Evolutionary conservation across 2,888 invertebrate species (phyloP).

Genomic region (Nephrotoma appendiculata): DNA sequence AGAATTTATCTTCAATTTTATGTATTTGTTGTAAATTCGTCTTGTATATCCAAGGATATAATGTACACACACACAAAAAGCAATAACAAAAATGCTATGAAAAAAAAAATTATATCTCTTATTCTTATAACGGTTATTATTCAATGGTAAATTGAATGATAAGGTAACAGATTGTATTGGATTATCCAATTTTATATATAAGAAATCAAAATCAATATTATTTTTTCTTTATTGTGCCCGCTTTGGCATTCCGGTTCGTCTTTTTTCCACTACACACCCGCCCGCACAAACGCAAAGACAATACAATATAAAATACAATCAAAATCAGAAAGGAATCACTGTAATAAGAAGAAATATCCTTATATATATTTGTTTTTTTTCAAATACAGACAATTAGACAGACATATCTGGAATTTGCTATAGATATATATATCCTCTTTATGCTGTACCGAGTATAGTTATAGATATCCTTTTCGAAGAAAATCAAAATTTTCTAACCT

Average conservation of each 20-base stretch:
- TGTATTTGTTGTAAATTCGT: not conserved
- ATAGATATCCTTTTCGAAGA: not conserved
- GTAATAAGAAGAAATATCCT: not conserved
- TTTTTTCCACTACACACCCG: not conserved
- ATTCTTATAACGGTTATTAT: not conserved
- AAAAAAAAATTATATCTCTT: not conserved
- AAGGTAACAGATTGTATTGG: not conserved
- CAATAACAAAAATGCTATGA: not conserved
- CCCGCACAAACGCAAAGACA: not conserved
- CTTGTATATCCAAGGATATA: not conserved
- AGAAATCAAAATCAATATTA: not conserved
- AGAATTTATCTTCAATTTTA: not conserved
- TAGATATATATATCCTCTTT: not conserved
- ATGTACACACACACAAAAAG: not conserved
- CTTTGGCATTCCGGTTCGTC: not conserved
- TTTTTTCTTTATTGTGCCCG: not conserved
- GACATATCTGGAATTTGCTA: not conserved
- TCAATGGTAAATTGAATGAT: not conserved
- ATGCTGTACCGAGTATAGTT: not conserved
- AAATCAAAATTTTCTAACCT: not conserved
- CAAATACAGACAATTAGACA: not conserved
- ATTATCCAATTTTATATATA: not conserved
- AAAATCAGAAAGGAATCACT: not conserved
- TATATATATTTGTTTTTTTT: not conserved
- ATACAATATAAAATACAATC: not conserved